A percentile compares a stretch with the other conserved stretches of the same genome.
These are phyloP conservation scores for Sycobia sp. DNA, from an alignment of 1,140 invertebrate species.

Conservation along the genomic window DNA sequence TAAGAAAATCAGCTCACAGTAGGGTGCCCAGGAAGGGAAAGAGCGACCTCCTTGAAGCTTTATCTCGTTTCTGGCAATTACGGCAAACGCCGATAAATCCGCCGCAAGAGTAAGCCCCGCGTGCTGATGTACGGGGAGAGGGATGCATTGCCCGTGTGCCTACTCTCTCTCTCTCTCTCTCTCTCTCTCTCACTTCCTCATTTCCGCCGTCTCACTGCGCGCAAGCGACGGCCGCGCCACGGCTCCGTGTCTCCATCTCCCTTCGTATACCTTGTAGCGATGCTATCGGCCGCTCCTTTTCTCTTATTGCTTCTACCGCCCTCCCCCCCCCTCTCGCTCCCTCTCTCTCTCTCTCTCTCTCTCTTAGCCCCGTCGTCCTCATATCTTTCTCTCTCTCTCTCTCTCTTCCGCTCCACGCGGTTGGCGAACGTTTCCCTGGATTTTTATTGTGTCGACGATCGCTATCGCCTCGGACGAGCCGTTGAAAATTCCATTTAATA, in stretches of 20 bases:
- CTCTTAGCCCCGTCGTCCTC: conserved; percentile 10
- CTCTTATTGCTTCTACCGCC: conserved; percentile 9
- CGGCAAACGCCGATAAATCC: conserved; percentile 55
- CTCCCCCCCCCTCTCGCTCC: neutral
- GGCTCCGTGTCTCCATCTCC: neutral
- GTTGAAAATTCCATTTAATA: conserved; percentile 13
- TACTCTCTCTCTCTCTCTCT: conserved; percentile 23
- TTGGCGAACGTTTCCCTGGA: conserved; percentile 4
- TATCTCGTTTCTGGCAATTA: conserved; percentile 61
- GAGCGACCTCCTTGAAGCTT: conserved; percentile 42
- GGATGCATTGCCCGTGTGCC: conserved; percentile 29
- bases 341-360: conserved; percentile 11
- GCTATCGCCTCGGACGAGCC: conserved; percentile 13
- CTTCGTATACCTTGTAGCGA: no score
- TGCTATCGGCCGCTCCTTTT: conserved; percentile 22
- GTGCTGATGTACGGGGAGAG: no score
- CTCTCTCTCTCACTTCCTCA: conserved; percentile 6
- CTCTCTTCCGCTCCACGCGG: neutral
- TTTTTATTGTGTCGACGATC: conserved; percentile 15
- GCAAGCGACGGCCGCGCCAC: neutral
- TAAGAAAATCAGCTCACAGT: no score
- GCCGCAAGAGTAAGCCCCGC: conserved; percentile 61
- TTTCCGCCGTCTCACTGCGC: conserved; percentile 2
- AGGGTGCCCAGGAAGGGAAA: no score
- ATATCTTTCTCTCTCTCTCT: neutral